phyloP scores from a whole-genome alignment of 2,113 vertebrate genomes.

The Hiodon alosoides region DNA sequence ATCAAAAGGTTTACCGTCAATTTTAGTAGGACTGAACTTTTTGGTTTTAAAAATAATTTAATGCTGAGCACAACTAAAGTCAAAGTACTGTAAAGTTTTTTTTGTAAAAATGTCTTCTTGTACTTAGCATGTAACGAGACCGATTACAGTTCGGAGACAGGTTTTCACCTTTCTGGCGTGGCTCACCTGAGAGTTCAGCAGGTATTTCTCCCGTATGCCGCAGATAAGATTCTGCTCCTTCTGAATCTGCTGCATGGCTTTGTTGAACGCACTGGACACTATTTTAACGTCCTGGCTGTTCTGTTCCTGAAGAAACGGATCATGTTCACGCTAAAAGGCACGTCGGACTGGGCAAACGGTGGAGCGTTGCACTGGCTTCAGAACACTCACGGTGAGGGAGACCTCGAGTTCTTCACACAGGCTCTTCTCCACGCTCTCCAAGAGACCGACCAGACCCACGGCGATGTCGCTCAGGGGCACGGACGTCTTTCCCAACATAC shows the following conservation, averaged over 20 bases:
- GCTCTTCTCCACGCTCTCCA: slow-evolving; percentile 51
- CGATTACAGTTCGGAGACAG: not conserved
- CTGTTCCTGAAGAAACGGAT: slow-evolving; percentile 47
- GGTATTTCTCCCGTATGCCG: slow-evolving; percentile 49
- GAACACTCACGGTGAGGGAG: slow-evolving; percentile 55
- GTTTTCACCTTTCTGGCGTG: not conserved
- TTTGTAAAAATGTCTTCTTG: no score
- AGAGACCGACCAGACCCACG: slow-evolving; percentile 47
- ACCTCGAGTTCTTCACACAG: slow-evolving; percentile 59
- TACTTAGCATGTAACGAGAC: no score
- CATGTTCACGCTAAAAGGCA: not conserved
- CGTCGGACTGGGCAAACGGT: not conserved
- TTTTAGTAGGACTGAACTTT: no score
- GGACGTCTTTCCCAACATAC: slow-evolving; percentile 44
- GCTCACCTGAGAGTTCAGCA: slow-evolving; percentile 57
- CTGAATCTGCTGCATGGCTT: slow-evolving; percentile 45
- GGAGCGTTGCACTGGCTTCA: not conserved
- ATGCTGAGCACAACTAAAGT: no score
- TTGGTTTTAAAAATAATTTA: no score
- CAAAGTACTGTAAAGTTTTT: no score
- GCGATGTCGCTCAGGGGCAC: slow-evolving; percentile 38
- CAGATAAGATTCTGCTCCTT: slow-evolving; percentile 56
- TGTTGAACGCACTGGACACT: slow-evolving; percentile 49
- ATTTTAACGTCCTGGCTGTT: slow-evolving; percentile 51
- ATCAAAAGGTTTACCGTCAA: no score